phyloP scores from a whole-genome alignment of 2,888 invertebrate species.

The Drosophila pseudotakahashii region DNA sequence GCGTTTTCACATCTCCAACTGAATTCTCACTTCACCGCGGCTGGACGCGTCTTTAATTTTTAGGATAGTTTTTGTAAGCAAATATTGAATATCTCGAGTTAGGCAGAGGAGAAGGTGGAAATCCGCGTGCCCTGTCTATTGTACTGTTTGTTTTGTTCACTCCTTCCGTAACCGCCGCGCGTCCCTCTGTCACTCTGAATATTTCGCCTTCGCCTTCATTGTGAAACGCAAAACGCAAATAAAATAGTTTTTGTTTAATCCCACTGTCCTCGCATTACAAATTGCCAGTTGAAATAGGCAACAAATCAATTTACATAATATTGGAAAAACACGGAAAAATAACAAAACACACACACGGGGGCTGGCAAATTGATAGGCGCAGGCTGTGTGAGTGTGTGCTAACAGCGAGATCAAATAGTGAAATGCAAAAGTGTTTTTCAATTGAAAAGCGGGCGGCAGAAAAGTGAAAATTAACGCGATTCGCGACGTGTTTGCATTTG shows the following conservation, averaged over 20 bases:
- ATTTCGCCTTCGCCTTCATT: neutral
- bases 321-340: constrained; percentile 22
- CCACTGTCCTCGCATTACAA: constrained; percentile 34
- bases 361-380: constrained; percentile 47
- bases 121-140: constrained; percentile 17
- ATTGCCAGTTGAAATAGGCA: constrained; percentile 42
- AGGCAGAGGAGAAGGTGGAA: constrained; percentile 7
- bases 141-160: constrained; percentile 2
- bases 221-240: constrained; percentile 39
- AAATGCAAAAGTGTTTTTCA: constrained; percentile 45
- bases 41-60: constrained; percentile 63
- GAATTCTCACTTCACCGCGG: constrained; percentile 30
- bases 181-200: neutral
- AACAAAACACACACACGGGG: constrained; percentile 22
- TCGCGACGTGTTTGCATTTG: constrained; percentile 38
- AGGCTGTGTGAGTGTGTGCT: constrained; percentile 13
- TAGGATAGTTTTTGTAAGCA: constrained; percentile 58
- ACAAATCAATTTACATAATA: constrained; percentile 59
- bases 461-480: constrained; percentile 75
- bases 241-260: constrained; percentile 26
- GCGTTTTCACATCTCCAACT: neutral
- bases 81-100: constrained; percentile 16
- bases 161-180: constrained; percentile 6
- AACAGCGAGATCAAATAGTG: constrained; percentile 32
- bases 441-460: constrained; percentile 60